Conservation (phyloP, 2,888 invertebrate genomes). For the Amblyteles armatorius region DNA sequence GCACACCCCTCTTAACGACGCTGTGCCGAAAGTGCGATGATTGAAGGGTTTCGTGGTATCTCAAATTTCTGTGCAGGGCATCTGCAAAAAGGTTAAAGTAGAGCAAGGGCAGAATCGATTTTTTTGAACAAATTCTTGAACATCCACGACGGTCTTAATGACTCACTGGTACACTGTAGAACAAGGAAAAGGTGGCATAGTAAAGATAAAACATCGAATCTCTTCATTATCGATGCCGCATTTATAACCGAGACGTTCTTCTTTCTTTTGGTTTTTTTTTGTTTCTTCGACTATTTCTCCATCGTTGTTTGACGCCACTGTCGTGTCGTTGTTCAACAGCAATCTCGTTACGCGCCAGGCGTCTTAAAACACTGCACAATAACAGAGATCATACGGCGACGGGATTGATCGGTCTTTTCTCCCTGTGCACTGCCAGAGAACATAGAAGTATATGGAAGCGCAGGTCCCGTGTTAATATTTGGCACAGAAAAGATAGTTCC, state of each 20-base stretch:
- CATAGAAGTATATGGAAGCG: too few relatives aligned
- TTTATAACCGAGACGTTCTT: background rate
- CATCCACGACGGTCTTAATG: slow-evolving; percentile 14
- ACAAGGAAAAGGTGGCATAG: slow-evolving; percentile 54
- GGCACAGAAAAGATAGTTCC: too few relatives aligned
- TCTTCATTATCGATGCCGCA: slow-evolving; percentile 54
- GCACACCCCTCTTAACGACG: slow-evolving; percentile 93
- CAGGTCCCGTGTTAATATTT: too few relatives aligned
- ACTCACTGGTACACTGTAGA: slow-evolving; percentile 60
- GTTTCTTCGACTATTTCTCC: slow-evolving; percentile 1
- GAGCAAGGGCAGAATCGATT: background rate
- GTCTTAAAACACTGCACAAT: slow-evolving; percentile 39
- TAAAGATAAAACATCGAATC: slow-evolving; percentile 41
- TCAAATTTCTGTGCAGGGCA: slow-evolving; percentile 90
- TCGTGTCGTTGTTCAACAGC: slow-evolving; percentile 4
- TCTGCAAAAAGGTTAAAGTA: slow-evolving; percentile 84
- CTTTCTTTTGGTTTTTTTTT: slow-evolving; percentile 15
- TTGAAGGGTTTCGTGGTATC: slow-evolving; percentile 93
- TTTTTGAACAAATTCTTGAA: background rate
- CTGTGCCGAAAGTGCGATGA: slow-evolving; percentile 91
- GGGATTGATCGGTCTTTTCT: slow-evolving; percentile 17
- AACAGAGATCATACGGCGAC: slow-evolving; percentile 44
- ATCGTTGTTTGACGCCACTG: background rate
- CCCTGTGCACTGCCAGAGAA: too few relatives aligned
- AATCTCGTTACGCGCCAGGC: background rate